Base-by-base conservation (phyloP, 2,888 invertebrate genomes). In the Agrotis clavis region DNA sequence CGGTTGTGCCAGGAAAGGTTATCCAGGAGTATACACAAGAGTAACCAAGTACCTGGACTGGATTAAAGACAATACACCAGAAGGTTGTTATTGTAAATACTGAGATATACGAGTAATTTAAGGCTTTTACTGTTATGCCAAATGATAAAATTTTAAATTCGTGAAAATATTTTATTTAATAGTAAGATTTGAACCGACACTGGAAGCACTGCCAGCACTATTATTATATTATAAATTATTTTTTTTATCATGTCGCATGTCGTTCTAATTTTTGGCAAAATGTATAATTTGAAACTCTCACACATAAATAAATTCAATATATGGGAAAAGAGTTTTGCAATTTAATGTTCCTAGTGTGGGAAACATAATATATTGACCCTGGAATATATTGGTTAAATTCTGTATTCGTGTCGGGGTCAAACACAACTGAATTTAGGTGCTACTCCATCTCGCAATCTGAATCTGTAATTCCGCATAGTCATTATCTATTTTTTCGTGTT, bases 11-110 rank as follows among this genome's bases (percentile, higher is more conserved):
- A 97, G 98, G 77, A 97, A 97, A 72, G 98, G 98, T 16, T 98
- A 98, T 91, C 98, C 98, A 0, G 98, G 98, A 6, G 98, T 98
- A 0, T 98, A 98, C 90, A 98, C 98, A 4, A 96, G 98, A 86
- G 97, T 98, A 14, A 98, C 98, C 0, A 97, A 97, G 87, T 98
- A 98, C 91, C 92, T 98, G 70, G 97, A 98, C 86, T 99, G 98
- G 98, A 98, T 98, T 74, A 93, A 96, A 85, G 97, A 97, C 74
- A 98, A 98, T 88, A 97, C 98, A 0, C 97, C 96, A 79, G 98
- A 98, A 87, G 98, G 98, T 21, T 98, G 98, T 89, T 98, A 98
- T 91, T 99, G 98, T 92, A 97, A 97, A 89, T 97, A 97, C 88
- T 97, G 69, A 86, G 11, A 62, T 25, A n/a, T n/a, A n/a, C n/a